phyloP scores from a whole-genome alignment of 2,797 vertebrate species.

The Muscicapa striata region DNA sequence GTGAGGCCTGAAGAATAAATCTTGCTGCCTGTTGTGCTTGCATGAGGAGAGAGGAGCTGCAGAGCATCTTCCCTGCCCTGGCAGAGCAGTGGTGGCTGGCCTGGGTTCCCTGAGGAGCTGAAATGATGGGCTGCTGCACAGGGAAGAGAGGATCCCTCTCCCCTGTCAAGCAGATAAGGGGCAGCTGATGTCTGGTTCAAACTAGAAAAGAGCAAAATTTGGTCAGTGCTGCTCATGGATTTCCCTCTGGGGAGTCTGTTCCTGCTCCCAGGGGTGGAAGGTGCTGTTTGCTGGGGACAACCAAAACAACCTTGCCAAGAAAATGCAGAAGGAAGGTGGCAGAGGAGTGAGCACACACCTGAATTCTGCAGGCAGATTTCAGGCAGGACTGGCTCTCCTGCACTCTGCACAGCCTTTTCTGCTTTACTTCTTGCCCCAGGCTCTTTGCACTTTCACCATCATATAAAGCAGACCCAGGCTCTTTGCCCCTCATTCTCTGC shows the following conservation, averaged over 20 bases:
- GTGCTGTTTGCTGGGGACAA: background rate
- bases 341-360: background rate
- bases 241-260: background rate
- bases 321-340: background rate
- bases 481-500: background rate
- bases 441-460: background rate
- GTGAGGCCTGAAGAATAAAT: background rate
- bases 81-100: background rate
- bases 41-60: background rate
- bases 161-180: background rate
- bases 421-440: background rate
- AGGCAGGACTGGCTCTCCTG: background rate
- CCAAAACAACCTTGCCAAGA: background rate
- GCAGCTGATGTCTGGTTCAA: background rate
- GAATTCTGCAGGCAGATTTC: background rate
- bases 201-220: background rate
- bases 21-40: background rate
- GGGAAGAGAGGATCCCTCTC: background rate
- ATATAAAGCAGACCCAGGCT: background rate
- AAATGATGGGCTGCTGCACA: background rate
- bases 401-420: background rate
- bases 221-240: rapidly evolving
- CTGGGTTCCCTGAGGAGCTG: background rate
- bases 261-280: background rate
- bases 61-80: background rate